Evolutionary conservation across 2,888 invertebrate species (phyloP), one percentile per base, ranked within the genome.

Genomic region (Galerucella calmariensis): DNA sequence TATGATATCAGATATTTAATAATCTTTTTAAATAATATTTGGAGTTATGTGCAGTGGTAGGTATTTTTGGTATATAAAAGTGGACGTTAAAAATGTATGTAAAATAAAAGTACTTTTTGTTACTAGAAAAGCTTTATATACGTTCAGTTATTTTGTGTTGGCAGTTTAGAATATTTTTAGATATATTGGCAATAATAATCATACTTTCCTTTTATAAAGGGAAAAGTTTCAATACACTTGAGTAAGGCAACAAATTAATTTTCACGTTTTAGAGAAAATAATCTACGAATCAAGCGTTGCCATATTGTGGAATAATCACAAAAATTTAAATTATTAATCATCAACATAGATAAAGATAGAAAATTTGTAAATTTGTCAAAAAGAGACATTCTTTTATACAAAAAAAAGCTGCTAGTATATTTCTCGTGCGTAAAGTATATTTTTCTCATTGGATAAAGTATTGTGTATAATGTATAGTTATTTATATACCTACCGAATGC

Each of bases 401-500:
- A 35, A 4, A 35, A 5, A 46, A 46, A 46, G 11, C 8, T 46
- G 46, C 12, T 46, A 46, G 46, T 8, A 46, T 10, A 12, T 46
- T 4, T 46, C 12, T 12, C 46, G 11, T n/a, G n/a, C 14, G 51
- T 51, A 51, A 51, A 51, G 51, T 51, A 51, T n/a, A 51, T 51
- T 51, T 51, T 48, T 51, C n/a, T 51, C 51, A 14, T 51, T 51
- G 51, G 51, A 51, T 51, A n/a, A 59, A 27, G 59, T 59, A 59
- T 59, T 59, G 59, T 14, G 51, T 51, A 51, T 27, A 27, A 12
- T 27, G 27, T 59, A 59, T 59, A 59, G 24, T 12, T 59, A 59
- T 24, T 59, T 59, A 27, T 12, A 14, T 59, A 27, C 59, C 59
- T 59, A 24, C 59, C 59, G 27, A 24, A 11, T 24, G 59, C 11